A percentile compares a stretch with the other conserved stretches of the same genome.
Evolutionary conservation across 2,888 invertebrate species (phyloP).

Genomic region (Polymixis lichenea): DNA sequence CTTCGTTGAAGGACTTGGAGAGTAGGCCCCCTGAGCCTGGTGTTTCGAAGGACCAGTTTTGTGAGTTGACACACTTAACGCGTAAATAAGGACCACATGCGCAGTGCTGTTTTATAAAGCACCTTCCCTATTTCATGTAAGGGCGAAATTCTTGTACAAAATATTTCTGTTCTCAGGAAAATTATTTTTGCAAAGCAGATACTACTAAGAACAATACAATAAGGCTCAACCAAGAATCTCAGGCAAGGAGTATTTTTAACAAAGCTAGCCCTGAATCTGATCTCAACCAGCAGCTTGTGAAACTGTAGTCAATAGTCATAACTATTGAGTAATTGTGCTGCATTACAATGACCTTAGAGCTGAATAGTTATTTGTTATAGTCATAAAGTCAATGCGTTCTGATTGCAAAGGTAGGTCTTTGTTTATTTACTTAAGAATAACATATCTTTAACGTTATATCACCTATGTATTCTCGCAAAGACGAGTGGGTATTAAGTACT

Average conservation of each 20-base stretch:
- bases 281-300: constrained; percentile 49
- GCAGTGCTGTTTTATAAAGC: not conserved
- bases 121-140: no score
- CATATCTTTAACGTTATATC: no score
- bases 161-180: not conserved
- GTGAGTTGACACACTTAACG: no score
- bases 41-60: no score
- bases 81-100: no score
- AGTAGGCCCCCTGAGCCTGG: no score
- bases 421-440: not conserved
- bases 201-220: constrained; percentile 10
- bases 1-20: no score
- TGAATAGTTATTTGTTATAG: constrained; percentile 35
- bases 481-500: not conserved
- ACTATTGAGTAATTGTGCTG: constrained; percentile 33
- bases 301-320: constrained; percentile 47
- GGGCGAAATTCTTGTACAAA: constrained; percentile 5
- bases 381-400: constrained; percentile 14
- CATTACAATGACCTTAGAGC: constrained; percentile 42
- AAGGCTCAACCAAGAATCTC: constrained; percentile 6
- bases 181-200: not conserved
- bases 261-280: constrained; percentile 45
- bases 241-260: constrained; percentile 25
- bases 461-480: not conserved
- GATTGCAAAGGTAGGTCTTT: constrained; percentile 18